A percentile compares a stretch with the other conserved stretches of the same genome.
phyloP scores from a whole-genome alignment of 2,888 invertebrate species.

The Salpingus planirostris region DNA sequence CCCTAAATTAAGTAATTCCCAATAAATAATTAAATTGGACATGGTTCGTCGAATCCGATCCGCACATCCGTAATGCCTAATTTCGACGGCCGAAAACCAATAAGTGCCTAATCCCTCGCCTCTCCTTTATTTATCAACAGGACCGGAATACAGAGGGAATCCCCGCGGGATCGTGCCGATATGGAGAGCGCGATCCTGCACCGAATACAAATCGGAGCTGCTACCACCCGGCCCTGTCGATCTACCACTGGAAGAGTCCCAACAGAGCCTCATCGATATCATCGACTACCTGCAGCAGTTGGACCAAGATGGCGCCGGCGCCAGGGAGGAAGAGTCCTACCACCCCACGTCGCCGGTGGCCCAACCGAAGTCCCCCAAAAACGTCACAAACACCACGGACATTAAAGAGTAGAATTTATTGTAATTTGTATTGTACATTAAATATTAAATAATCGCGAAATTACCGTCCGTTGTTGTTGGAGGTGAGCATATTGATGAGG shows the following conservation, averaged over 20 bases:
- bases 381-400: not conserved
- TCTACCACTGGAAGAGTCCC: slow-evolving; percentile 55
- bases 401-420: no score
- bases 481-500: slow-evolving; percentile 62
- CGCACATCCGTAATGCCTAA: no score
- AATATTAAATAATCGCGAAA: no score
- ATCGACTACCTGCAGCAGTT: slow-evolving; percentile 43
- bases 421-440: no score
- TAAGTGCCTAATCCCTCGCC: no score
- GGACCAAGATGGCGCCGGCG: slow-evolving; percentile 40
- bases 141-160: slow-evolving; percentile 26
- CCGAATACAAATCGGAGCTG: slow-evolving; percentile 57
- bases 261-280: slow-evolving; percentile 45
- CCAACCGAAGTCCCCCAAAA: slow-evolving; percentile 4
- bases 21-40: no score
- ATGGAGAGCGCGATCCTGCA: slow-evolving; percentile 63
- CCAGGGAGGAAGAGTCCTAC: slow-evolving; percentile 34
- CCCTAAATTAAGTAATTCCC: no score
- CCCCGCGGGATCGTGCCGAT: slow-evolving; percentile 42
- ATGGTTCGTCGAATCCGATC: no score
- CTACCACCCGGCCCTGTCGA: slow-evolving; percentile 63
- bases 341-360: slow-evolving; percentile 8
- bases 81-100: no score
- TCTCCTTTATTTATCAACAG: no score
- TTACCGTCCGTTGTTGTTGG: no score